Evolutionary conservation across 2,888 invertebrate genomes (phyloP).

Genomic region (Alsophila aescularia): DNA sequence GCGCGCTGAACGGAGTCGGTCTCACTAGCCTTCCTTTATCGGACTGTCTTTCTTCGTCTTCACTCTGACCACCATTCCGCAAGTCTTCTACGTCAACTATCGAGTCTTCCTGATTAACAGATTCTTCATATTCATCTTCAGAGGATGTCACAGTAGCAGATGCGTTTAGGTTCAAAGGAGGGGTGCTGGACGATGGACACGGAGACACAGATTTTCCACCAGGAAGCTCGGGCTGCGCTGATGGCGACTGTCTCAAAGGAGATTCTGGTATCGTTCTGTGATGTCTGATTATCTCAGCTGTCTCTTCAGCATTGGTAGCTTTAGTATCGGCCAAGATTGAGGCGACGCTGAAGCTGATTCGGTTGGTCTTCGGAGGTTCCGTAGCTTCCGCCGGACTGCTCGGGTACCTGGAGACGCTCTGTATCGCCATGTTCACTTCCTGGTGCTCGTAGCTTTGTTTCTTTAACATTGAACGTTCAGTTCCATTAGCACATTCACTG

Average conservation of each 20-base stretch:
- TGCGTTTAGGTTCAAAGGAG: conserved; percentile 78
- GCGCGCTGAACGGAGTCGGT: conserved; percentile 89
- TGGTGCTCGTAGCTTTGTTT: conserved; percentile 82
- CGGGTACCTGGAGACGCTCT: conserved; percentile 87
- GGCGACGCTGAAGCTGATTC: conserved; percentile 94
- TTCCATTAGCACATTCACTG: conserved; percentile 80
- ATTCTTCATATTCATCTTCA: conserved; percentile 88
- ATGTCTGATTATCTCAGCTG: conserved; percentile 79
- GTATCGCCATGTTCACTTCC: conserved; percentile 88
- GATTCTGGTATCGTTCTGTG: conserved; percentile 80
- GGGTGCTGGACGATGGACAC: conserved; percentile 71
- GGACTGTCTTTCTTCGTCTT: conserved; percentile 73
- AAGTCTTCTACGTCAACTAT: conserved; percentile 92
- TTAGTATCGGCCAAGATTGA: conserved; percentile 94
- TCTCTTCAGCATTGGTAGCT: conserved; percentile 78
- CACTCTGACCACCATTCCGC: conserved; percentile 82
- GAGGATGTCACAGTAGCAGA: conserved; percentile 80
- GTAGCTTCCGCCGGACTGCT: conserved; percentile 87
- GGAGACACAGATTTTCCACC: conserved; percentile 72
- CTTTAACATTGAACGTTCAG: conserved; percentile 86
- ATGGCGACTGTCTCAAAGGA: conserved; percentile 76
- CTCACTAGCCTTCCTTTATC: conserved; percentile 83
- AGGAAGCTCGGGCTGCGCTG: conserved; percentile 75
- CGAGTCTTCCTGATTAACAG: conserved; percentile 87
- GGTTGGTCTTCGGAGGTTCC: conserved; percentile 85